Conservation (phyloP, 1,140 invertebrate genomes). For the Heliconius nattereri region DNA sequence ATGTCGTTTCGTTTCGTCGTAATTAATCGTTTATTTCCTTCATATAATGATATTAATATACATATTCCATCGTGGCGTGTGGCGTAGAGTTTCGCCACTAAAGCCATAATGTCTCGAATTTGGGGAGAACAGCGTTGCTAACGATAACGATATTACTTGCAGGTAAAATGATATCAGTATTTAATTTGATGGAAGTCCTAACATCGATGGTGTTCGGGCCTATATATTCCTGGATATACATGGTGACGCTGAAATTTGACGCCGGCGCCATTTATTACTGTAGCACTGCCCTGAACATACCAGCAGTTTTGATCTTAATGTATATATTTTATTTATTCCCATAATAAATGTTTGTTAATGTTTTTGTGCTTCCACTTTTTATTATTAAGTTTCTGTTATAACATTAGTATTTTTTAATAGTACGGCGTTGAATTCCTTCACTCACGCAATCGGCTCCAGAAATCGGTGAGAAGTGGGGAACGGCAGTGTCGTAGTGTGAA, state of each 20-base stretch:
- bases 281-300: conserved; percentile 57
- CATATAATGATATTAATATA: too few relatives aligned
- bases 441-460: too few relatives aligned
- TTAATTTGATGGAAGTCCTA: conserved; percentile 67
- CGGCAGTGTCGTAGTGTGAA: too few relatives aligned
- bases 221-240: conserved; percentile 68
- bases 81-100: too few relatives aligned
- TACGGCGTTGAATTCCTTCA: too few relatives aligned
- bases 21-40: too few relatives aligned
- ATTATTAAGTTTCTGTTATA: not conserved
- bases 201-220: conserved; percentile 70
- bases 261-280: conserved; percentile 62
- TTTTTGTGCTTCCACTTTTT: not conserved
- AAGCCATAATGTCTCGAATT: too few relatives aligned
- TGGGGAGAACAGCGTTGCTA: too few relatives aligned
- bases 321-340: conserved; percentile 40
- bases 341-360: not conserved
- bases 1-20: too few relatives aligned
- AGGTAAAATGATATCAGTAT: conserved; percentile 72
- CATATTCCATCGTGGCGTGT: too few relatives aligned
- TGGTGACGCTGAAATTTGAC: conserved; percentile 57
- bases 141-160: not conserved
- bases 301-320: conserved; percentile 60
- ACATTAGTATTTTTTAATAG: not conserved
- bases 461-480: too few relatives aligned